Conservation (phyloP, 2,113 vertebrate genomes). For the Melanerpes aurifrons region DNA sequence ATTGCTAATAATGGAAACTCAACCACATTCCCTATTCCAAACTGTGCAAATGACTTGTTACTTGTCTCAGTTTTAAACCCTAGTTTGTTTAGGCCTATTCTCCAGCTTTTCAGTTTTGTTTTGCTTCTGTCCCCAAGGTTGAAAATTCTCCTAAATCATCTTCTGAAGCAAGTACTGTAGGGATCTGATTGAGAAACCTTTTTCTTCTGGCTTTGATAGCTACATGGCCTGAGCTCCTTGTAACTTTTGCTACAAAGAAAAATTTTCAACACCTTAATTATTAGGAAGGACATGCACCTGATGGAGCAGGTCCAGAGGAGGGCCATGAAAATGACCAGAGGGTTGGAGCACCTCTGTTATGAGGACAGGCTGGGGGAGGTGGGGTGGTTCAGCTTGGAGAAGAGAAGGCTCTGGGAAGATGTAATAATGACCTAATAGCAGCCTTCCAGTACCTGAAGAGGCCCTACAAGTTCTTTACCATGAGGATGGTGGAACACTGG, state of each 20-base stretch:
- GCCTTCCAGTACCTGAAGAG: too few species aligned
- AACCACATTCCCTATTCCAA: not conserved
- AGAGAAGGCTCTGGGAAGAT: too few species aligned
- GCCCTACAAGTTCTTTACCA: too few species aligned
- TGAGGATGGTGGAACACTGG: too few species aligned
- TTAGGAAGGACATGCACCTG: not conserved
- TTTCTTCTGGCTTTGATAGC: not conserved
- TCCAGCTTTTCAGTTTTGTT: not conserved
- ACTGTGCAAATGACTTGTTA: not conserved
- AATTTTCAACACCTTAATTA: not conserved
- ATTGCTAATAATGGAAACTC: conserved; percentile 9
- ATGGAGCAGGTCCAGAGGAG: too few species aligned
- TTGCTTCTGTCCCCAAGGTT: not conserved
- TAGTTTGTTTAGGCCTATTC: not conserved
- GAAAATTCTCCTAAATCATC: not conserved
- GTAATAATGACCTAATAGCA: too few species aligned
- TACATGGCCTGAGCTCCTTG: not conserved
- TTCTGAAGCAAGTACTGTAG: not conserved
- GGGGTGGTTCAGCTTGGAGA: too few species aligned
- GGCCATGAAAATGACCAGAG: too few species aligned
- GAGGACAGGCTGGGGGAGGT: too few species aligned
- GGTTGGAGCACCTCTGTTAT: too few species aligned
- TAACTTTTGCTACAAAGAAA: not conserved
- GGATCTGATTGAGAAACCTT: not conserved
- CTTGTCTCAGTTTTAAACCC: not conserved